Evolutionary conservation across 2,113 vertebrate species (phyloP).

Genomic region (Melospiza melodia): DNA sequence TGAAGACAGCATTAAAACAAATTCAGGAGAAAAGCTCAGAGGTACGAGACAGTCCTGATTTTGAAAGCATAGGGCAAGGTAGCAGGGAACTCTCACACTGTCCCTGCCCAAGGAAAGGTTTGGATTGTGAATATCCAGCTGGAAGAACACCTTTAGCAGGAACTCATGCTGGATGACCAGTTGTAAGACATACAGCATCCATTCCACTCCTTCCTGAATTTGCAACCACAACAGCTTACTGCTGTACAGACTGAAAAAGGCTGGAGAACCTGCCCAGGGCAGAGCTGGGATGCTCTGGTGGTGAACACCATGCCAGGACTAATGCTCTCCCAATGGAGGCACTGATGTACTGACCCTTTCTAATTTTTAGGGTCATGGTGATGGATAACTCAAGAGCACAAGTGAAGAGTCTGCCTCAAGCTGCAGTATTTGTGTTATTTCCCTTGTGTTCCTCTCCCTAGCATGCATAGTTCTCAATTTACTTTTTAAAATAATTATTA

Average conservation of each 20-base stretch:
- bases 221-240: not conserved
- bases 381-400: not conserved
- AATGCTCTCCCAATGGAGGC: rapidly evolving
- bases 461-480: not conserved
- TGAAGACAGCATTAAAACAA: not conserved
- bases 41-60: not conserved
- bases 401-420: not conserved
- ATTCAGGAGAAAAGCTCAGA: not conserved
- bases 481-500: not conserved
- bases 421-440: not conserved
- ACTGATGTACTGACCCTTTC: not conserved
- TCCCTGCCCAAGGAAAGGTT: not conserved
- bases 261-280: not conserved
- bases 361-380: rapidly evolving
- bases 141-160: not conserved
- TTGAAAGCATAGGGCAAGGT: not conserved
- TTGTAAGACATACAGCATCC: not conserved
- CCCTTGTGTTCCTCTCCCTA: not conserved
- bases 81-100: not conserved
- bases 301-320: not conserved
- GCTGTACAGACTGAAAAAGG: not conserved
- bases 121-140: not conserved
- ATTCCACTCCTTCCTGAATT: not conserved
- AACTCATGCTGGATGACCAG: not conserved
- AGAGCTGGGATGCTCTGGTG: not conserved